Base-by-base conservation (phyloP, 2,113 vertebrate species). In the Myodes glareolus region DNA sequence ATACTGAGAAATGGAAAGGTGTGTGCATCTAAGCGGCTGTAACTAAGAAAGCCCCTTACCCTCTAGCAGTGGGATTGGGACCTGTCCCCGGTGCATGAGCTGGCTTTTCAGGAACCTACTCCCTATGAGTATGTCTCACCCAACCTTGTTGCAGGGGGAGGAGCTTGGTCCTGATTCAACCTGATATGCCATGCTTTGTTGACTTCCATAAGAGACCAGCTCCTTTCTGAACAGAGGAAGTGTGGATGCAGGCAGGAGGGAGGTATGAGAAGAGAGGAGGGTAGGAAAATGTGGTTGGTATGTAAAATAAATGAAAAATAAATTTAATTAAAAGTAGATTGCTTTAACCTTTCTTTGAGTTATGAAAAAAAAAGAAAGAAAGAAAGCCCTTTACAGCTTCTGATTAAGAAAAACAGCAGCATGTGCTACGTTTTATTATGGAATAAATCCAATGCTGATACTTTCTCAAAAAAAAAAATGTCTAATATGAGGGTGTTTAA, bases 251-350 rank as follows among this genome's bases (percentile, higher is more conserved):
- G 19, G 58, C 6, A 58, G 55, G 17, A 58, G 6, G 58, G 58
- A 21, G 58, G 58, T 58, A 58, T 58, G 58, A 58, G 19, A 58
- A 58, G 58, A 58, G 58, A 58, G 6, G 6, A 58, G 58, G 58
- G 58, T 21, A 58, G 58, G 58, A 21, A 58, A 58, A 21, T 58
- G 58, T 58, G 55, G 55, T 58, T 58, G 55, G 17, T 17, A 58
- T 58, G 14, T 58, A 58, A 58, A 58, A 58, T 58, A 58, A 21
- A 58, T 21, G 55, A 58, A 58, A 58, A 58, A 58, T 98, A 76
- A 86, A 88, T 96, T 98, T 98, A 98, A 98, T 98, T 99, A 98
- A 98, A 98, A 97, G 2, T 97, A 95, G 97, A 98, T 98, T 98
- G 94, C 67, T 98, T 98, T 98, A 98, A 98, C 97, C 95, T 98